phyloP scores from a whole-genome alignment of 2,113 vertebrate genomes.

The Tursiops truncatus region DNA sequence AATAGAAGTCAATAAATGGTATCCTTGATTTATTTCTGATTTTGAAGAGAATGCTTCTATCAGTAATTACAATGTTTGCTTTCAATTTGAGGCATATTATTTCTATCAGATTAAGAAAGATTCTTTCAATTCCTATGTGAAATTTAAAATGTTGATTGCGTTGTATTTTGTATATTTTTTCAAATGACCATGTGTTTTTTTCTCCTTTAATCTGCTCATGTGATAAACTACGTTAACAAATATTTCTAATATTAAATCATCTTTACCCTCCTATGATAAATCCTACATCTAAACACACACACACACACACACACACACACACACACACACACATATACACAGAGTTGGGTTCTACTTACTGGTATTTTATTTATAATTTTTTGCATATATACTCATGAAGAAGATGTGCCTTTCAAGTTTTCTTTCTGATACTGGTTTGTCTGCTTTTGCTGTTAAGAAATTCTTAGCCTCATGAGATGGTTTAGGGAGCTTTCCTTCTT shows the following conservation, averaged over 20 bases:
- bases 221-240: background rate
- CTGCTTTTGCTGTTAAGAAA: background rate
- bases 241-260: background rate
- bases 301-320: background rate
- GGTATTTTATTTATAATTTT: background rate
- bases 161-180: background rate
- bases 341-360: background rate
- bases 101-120: background rate
- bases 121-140: background rate
- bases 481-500: background rate
- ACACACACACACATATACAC: background rate
- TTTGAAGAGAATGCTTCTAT: background rate
- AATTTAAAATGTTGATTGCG: background rate
- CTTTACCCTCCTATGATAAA: background rate
- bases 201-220: background rate
- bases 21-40: background rate
- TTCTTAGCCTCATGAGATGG: background rate
- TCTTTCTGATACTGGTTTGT: background rate
- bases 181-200: background rate
- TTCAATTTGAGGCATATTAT: background rate
- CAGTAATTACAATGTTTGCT: background rate
- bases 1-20: background rate
- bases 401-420: background rate
- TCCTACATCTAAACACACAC: background rate
- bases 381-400: background rate